These are phyloP conservation scores for Sparidentex hasta DNA, from an alignment of 2,797 vertebrate genomes.

Conservation along the genomic window DNA sequence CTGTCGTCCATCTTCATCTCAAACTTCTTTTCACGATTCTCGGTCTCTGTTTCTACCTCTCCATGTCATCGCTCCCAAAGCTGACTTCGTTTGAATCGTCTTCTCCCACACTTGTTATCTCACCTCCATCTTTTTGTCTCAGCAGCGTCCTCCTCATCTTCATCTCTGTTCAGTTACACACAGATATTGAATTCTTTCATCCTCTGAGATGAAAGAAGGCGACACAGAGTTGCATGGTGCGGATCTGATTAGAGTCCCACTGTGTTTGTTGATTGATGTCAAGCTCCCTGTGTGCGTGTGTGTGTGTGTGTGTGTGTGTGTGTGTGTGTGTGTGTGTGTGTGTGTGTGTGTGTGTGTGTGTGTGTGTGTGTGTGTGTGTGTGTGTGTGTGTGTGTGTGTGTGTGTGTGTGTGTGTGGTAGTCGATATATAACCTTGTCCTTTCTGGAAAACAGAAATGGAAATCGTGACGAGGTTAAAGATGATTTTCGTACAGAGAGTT, in stretches of 20 bases:
- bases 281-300: background rate
- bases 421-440: background rate
- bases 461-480: background rate
- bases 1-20: background rate
- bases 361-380: background rate
- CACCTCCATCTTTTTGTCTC: background rate
- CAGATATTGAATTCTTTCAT: constrained; percentile 33
- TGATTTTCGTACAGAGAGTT: fast-evolving
- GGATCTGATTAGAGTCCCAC: constrained; percentile 44
- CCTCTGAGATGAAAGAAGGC: constrained; percentile 38
- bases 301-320: constrained; percentile 18
- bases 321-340: constrained; percentile 9
- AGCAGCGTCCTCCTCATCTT: background rate
- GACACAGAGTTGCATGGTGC: constrained; percentile 18
- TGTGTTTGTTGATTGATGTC: constrained; percentile 37
- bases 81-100: background rate
- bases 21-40: background rate
- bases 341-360: constrained; percentile 18
- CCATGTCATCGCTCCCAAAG: background rate
- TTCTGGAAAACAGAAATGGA: background rate
- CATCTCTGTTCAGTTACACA: background rate
- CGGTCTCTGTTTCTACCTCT: background rate
- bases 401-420: too few relatives aligned
- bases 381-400: constrained; percentile 1
- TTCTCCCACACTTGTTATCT: background rate